A percentile compares a stretch with the other conserved stretches of the same genome.
These are phyloP conservation scores for Seriola aureovittata DNA, from an alignment of 2,113 vertebrate genomes.

Conservation along the genomic window DNA sequence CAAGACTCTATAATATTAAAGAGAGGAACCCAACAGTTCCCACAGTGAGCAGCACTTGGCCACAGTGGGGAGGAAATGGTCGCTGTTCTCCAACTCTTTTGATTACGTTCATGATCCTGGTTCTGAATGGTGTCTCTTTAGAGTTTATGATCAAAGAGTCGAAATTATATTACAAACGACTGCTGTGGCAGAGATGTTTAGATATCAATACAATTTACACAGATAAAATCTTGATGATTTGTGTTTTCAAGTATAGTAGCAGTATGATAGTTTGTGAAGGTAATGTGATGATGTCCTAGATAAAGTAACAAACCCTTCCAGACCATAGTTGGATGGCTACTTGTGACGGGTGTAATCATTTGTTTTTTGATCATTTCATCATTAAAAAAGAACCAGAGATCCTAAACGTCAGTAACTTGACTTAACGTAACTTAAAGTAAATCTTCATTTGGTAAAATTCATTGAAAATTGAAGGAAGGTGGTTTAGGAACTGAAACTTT, in stretches of 20 bases:
- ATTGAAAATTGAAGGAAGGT: background rate
- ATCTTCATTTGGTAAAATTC: background rate
- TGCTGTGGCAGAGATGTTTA: too few relatives aligned
- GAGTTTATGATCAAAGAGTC: background rate
- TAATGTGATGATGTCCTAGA: too few relatives aligned
- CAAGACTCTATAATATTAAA: background rate
- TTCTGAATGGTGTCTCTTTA: background rate
- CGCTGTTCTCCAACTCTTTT: background rate
- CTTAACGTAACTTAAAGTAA: background rate
- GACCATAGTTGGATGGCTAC: too few relatives aligned
- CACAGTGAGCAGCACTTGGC: background rate
- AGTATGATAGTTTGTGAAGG: too few relatives aligned
- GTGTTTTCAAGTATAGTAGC: too few relatives aligned
- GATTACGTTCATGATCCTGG: background rate
- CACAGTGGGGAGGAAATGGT: background rate
- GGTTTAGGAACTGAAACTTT: background rate
- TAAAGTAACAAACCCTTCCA: too few relatives aligned
- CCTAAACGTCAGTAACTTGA: background rate
- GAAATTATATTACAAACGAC: background rate
- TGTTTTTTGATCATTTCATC: background rate
- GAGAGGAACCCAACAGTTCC: background rate
- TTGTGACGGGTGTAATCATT: background rate
- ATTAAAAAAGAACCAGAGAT: background rate
- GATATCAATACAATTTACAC: too few relatives aligned
- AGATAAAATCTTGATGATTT: too few relatives aligned